A percentile compares a stretch with the other conserved stretches of the same genome.
Conservation (phyloP, 2,888 invertebrate species). For the Cryptocephalus primarius region DNA sequence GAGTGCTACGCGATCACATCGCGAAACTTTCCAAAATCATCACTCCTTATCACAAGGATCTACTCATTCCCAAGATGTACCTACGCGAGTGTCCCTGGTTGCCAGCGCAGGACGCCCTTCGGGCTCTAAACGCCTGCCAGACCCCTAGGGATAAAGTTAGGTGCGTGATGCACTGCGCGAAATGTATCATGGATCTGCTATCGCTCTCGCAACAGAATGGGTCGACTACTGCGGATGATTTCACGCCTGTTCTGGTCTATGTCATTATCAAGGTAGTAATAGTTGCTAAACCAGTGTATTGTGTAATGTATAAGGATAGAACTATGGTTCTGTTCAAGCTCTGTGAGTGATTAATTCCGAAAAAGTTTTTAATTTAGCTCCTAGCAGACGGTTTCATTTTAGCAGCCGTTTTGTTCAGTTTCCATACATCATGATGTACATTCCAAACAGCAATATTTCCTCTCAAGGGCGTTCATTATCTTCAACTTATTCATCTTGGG, state of each 20-base stretch:
- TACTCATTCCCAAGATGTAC: constrained; percentile 71
- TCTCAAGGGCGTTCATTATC: too few species aligned
- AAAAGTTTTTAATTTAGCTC: too few species aligned
- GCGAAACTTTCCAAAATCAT: constrained; percentile 64
- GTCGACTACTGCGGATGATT: constrained; percentile 86
- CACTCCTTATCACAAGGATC: constrained; percentile 68
- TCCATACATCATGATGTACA: too few species aligned
- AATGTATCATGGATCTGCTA: constrained; percentile 87
- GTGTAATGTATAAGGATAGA: neutral
- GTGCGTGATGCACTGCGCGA: constrained; percentile 79
- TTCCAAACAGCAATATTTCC: too few species aligned
- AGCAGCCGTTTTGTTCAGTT: too few species aligned
- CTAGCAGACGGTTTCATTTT: too few species aligned
- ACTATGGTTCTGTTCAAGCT: neutral
- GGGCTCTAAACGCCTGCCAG: constrained; percentile 81
- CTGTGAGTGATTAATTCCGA: too few species aligned
- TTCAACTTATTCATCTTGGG: too few species aligned
- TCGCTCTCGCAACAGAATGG: constrained; percentile 68
- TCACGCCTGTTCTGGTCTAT: constrained; percentile 92
- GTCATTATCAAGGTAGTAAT: constrained; percentile 78
- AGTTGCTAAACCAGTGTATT: neutral
- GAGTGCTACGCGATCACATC: constrained; percentile 82
- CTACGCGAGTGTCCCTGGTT: constrained; percentile 93
- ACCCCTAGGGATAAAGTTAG: constrained; percentile 74
- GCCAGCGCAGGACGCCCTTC: constrained; percentile 83